Conservation (phyloP, 2,888 invertebrate species). For the Trileptium ribeirensis region DNA sequence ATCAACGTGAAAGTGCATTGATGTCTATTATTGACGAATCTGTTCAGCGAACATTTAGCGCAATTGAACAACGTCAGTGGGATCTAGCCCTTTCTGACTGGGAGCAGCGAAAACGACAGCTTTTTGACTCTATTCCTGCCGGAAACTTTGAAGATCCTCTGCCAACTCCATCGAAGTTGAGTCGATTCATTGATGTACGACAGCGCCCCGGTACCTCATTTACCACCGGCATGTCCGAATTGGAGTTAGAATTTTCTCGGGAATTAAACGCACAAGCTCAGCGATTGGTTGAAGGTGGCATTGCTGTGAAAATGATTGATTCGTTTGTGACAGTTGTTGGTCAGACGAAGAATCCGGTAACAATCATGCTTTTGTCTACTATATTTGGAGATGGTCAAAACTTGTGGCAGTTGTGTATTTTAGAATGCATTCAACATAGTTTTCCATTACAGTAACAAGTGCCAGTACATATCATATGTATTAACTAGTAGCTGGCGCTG, state of each 20-base stretch:
- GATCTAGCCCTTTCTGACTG: constrained; percentile 78
- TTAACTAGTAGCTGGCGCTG: no score
- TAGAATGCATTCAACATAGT: no score
- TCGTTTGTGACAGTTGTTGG: constrained; percentile 1
- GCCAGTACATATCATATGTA: no score
- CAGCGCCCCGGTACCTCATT: constrained; percentile 57
- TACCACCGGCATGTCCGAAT: constrained; percentile 57
- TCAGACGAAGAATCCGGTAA: not conserved
- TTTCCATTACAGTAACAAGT: no score
- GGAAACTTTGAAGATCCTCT: not conserved
- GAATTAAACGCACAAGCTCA: not conserved
- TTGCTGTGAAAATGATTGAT: constrained; percentile 10
- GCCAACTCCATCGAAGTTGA: not conserved
- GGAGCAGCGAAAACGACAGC: constrained; percentile 79
- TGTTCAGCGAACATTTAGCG: constrained; percentile 58
- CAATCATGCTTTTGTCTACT: no score
- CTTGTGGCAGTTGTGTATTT: no score
- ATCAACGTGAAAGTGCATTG: constrained; percentile 17
- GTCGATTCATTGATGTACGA: not conserved
- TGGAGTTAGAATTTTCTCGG: constrained; percentile 6
- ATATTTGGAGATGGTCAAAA: no score
- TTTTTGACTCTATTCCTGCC: constrained; percentile 75
- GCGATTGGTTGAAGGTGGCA: not conserved
- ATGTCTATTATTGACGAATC: constrained; percentile 20
- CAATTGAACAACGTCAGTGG: constrained; percentile 60